Conservation (phyloP, 53 echinoderm and acorn worm genomes). For the Crossaster papposus region DNA sequence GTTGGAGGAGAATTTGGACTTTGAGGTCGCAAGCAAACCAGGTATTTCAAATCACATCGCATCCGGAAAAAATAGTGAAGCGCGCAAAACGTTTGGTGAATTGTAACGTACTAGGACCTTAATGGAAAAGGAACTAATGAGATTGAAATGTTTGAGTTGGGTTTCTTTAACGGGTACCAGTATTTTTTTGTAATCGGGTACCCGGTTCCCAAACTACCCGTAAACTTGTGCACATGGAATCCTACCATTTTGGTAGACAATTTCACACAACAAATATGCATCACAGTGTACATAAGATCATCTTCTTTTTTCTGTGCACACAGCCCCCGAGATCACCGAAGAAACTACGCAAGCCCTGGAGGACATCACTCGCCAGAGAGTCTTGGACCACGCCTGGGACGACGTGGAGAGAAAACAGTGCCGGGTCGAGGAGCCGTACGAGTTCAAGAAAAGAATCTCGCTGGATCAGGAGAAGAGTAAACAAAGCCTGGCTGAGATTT, state of each 20-base stretch:
- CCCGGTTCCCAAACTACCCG: no score
- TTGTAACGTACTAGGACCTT: no score
- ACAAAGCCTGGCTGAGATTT: conserved; percentile 90
- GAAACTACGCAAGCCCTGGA: conserved; percentile 93
- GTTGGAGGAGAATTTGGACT: conserved; percentile 82
- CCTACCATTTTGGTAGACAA: no score
- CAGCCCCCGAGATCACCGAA: conserved; percentile 96
- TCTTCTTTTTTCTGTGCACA: neutral
- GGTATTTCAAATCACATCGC: no score
- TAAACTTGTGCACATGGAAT: no score
- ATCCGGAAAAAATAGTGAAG: no score
- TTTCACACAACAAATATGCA: no score
- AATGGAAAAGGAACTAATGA: no score
- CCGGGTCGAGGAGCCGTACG: conserved; percentile 78
- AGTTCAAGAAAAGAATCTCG: conserved; percentile 94
- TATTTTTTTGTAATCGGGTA: no score
- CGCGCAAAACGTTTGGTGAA: no score
- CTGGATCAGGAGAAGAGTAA: conserved; percentile 99
- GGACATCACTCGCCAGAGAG: conserved; percentile 80
- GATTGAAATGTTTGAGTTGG: no score
- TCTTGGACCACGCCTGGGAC: conserved; percentile 92
- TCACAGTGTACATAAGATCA: neutral
- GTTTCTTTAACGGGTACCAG: no score
- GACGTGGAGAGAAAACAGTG: conserved; percentile 95
- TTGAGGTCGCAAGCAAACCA: conserved; percentile 87